Evolutionary conservation across 2,113 vertebrate genomes (phyloP), one percentile per base, ranked within the genome.

Genomic region (Coptodon rendalli): DNA sequence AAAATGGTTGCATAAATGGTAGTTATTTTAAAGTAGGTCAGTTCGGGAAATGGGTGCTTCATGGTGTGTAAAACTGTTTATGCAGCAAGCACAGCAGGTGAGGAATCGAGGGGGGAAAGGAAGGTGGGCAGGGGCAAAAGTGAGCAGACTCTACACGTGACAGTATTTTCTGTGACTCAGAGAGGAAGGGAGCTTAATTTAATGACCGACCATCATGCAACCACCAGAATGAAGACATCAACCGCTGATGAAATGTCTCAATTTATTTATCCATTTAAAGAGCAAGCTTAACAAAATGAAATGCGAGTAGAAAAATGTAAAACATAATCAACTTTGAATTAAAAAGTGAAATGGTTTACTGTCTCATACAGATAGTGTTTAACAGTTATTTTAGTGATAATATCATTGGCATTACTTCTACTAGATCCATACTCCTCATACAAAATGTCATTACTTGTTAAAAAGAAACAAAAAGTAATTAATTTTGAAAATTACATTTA

Each of bases 201-300:
- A 83, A 84, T 86, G 93, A 85, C 93, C 31, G 79, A 83, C 50
- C 84, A 88, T 89, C 86, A 86, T 59, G 83, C 56, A 86, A 81
- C 79, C 9, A 63, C 81, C 90, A 93, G 87, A 96, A 95, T 93
- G 71, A 95, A 93, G 89, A 96, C 91, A 89, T 93, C 54, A 84
- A 82, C 88, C 50, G 87, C 81, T 90, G 90, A 89, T 91, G 59
- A 93, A 93, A 94, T 85, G 86, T 85, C 53, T 91, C 22, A 17
- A 89, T 96, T 95, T 95, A 94, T 95, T 95, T 3, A 50, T 92
- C 91, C 71, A 85, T 91, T 88, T 66, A 86, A 90, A 91, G 27
- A 82, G 83, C 40, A 93, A 68, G 38, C 16, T 79, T 81, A 83
- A 85, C 61, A 94, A 89, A 94, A 56, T 89, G 31, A 73, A 48